Conservation (phyloP, 2,113 vertebrate genomes). For the Falco punctatus region DNA sequence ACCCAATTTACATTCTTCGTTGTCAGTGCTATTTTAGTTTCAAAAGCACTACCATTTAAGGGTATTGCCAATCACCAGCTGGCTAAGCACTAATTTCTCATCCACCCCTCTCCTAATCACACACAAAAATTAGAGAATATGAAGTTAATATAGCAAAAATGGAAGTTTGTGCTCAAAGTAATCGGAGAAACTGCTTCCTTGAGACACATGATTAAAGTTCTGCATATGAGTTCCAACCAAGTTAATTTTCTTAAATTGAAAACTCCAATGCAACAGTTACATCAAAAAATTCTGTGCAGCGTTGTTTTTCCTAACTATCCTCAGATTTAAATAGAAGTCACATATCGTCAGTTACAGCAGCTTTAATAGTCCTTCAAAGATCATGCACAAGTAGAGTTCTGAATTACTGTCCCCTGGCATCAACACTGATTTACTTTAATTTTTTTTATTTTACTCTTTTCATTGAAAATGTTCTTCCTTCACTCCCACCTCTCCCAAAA, state of each 20-base stretch:
- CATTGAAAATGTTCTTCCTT: background rate
- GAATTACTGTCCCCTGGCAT: background rate
- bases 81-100: background rate
- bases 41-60: background rate
- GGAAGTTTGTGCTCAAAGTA: background rate
- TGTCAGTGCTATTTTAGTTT: background rate
- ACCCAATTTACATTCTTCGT: background rate
- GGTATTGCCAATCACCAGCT: conserved; percentile 20
- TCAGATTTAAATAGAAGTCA: background rate
- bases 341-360: background rate
- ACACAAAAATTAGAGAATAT: background rate
- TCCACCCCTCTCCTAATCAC: background rate
- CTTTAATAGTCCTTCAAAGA: background rate
- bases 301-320: conserved; percentile 15
- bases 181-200: background rate
- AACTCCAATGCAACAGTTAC: conserved; percentile 55
- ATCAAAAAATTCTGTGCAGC: conserved; percentile 4
- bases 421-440: background rate
- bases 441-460: background rate
- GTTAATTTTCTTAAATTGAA: conserved; percentile 60
- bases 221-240: conserved; percentile 63
- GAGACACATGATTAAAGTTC: conserved; percentile 47
- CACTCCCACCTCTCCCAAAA: background rate
- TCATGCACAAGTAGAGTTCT: background rate
- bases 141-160: background rate